phyloP scores from a whole-genome alignment of 2,888 invertebrate species.

The Nesidiocoris tenuis region DNA sequence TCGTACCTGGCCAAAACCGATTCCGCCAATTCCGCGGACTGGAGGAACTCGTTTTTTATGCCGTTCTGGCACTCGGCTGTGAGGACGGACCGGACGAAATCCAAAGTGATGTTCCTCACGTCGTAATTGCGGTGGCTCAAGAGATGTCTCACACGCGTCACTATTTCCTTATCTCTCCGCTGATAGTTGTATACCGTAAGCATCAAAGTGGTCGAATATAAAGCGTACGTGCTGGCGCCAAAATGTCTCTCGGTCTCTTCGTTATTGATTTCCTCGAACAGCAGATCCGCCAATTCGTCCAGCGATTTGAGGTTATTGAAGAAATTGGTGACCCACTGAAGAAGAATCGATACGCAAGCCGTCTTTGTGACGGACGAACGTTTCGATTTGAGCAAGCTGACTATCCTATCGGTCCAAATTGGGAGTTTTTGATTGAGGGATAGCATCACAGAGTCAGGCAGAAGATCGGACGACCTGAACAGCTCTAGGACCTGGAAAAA shows the following conservation, averaged over 20 bases:
- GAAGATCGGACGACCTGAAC: constrained; percentile 6
- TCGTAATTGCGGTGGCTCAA: constrained; percentile 37
- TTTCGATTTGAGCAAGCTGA: constrained; percentile 4
- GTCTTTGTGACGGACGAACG: constrained; percentile 39
- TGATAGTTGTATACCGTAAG: constrained; percentile 29
- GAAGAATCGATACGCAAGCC: constrained; percentile 37
- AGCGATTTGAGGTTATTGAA: constrained; percentile 14
- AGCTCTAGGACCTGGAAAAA: constrained; percentile 27
- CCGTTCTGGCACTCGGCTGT: background rate
- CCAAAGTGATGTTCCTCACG: constrained; percentile 31
- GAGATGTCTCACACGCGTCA: constrained; percentile 1
- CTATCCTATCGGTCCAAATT: constrained; percentile 21
- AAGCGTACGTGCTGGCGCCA: constrained; percentile 28
- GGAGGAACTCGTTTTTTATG: background rate
- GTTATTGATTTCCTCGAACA: background rate
- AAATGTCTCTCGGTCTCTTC: background rate
- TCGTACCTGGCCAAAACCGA: background rate
- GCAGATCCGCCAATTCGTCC: background rate
- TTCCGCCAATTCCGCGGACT: background rate
- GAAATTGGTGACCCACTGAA: constrained; percentile 36
- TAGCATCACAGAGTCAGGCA: background rate
- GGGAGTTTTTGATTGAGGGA: constrained; percentile 12
- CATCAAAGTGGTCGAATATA: constrained; percentile 35
- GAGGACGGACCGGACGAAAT: constrained; percentile 24
- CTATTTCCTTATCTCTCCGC: constrained; percentile 2